Evolutionary conservation across 2,888 invertebrate genomes (phyloP).

Genomic region (Cotesia congregata): DNA sequence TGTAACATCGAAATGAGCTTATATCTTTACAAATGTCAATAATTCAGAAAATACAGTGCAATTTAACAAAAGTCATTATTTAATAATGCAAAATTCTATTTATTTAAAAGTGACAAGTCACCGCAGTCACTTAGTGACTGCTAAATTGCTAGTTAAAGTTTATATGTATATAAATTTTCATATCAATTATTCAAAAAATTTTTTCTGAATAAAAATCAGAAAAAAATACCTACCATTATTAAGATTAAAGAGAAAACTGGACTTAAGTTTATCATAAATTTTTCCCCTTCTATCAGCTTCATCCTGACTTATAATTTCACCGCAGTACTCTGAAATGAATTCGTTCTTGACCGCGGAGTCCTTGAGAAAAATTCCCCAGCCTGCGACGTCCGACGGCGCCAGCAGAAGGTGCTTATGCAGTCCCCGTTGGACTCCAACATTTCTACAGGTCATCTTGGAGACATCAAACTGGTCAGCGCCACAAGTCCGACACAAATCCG

Average conservation of each 20-base stretch:
- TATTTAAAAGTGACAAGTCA: too few relatives aligned
- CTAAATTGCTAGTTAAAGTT: too few relatives aligned
- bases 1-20: too few relatives aligned
- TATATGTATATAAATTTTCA: background rate
- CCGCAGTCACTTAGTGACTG: too few relatives aligned
- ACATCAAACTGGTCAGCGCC: conserved; percentile 90
- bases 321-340: conserved; percentile 99
- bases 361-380: conserved; percentile 98
- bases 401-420: conserved; percentile 90
- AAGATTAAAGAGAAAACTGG: conserved; percentile 97
- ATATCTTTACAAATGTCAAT: too few relatives aligned
- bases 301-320: conserved; percentile 98
- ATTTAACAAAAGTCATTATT: too few relatives aligned
- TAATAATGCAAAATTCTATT: too few relatives aligned
- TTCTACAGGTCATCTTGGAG: conserved; percentile 88
- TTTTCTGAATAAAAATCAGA: conserved; percentile 45
- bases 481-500: conserved; percentile 95
- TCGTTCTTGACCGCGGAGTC: conserved; percentile 97
- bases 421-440: conserved; percentile 92
- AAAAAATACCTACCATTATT: conserved; percentile 82
- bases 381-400: conserved; percentile 98
- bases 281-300: conserved; percentile 98
- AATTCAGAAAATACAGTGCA: too few relatives aligned
- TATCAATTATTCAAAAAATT: too few relatives aligned
- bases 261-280: conserved; percentile 99